Evolutionary conservation across 2,888 invertebrate species (phyloP).

Genomic region (Ferrisia virgata): DNA sequence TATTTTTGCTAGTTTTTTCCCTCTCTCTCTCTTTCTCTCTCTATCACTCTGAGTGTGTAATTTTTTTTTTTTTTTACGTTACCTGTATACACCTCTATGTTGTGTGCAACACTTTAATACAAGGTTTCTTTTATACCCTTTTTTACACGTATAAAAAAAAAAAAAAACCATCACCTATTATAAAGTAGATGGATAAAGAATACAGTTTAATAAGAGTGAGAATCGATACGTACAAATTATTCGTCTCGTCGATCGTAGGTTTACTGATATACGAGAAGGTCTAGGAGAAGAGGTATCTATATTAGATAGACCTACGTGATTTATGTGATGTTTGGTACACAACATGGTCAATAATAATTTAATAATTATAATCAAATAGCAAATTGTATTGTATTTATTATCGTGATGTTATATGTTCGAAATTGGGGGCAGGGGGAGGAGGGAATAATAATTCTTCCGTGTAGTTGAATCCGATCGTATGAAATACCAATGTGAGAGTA

Average conservation of each 20-base stretch:
- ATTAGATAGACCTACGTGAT: too few relatives aligned
- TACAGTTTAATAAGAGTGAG: not conserved
- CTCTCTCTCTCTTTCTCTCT: not conserved
- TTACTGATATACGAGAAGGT: too few relatives aligned
- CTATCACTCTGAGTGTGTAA: not conserved
- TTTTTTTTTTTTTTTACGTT: not conserved
- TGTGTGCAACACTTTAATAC: not conserved
- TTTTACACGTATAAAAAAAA: too few relatives aligned
- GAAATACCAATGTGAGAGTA: too few relatives aligned
- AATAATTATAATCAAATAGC: not conserved
- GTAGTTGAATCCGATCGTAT: too few relatives aligned
- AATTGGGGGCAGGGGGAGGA: too few relatives aligned
- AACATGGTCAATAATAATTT: not conserved
- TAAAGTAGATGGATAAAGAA: not conserved
- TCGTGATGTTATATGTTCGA: not conserved
- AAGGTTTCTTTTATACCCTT: not conserved
- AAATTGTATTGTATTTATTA: not conserved
- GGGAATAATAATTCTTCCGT: too few relatives aligned
- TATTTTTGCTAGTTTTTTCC: slow-evolving; percentile 24
- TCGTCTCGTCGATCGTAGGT: too few relatives aligned
- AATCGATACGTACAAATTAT: slow-evolving; percentile 4
- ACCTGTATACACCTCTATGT: too few relatives aligned
- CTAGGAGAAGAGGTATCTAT: too few relatives aligned
- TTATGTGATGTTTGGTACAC: slow-evolving; percentile 5
- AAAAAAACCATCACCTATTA: too few relatives aligned